Evolutionary conservation across 2,888 invertebrate species (phyloP), one percentile per base, ranked within the genome.

Genomic region (Calameuta idolon): DNA sequence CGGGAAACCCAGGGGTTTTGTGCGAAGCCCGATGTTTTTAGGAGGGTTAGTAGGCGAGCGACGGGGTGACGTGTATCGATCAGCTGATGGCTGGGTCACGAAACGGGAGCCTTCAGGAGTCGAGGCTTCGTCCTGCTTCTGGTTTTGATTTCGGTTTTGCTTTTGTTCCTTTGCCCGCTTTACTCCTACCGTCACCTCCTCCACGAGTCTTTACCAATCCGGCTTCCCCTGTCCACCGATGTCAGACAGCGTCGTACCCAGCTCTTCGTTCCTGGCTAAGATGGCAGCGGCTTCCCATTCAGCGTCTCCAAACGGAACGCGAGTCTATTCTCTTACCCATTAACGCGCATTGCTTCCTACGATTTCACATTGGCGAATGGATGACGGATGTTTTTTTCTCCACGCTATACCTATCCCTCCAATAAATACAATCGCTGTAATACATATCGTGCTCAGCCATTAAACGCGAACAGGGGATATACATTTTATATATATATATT

Each of bases 81-180:
- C 88, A 89, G 88, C 88, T 87, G 88, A 86, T 86, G 87, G 85
- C 87, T 85, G 86, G 87, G 87, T 87, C 88, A 86, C 85, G 86
- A 84, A 86, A 85, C 82, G 80, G 80, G 84, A 78, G 83, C 81
- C 82, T 78, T 78, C 79, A 81, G 77, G 71, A 71, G 33, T 71
- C 71, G 31, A 31, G 71, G 71, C 5, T 33, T 71, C 71, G 71
- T 71, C 31, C 33, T 33, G 71, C 71, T 71, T 71, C 71, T 55
- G 23, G 15, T 23, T 55, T 55, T 55, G 55, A 55, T 55, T 55
- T 40, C 1, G 15, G 23, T 40, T 40, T 40, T 40, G 40, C 40
- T 40, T 40, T 55, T 55, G 23, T 55, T 23, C 55, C 55, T 23
- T 5, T 2, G 23, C 55, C 55, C 55, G 5, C 55, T 23, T 55